Percentiles rank a stretch among this genome's conserved stretches.
These are phyloP conservation scores for Malthinus seriepunctatus DNA, from an alignment of 2,888 invertebrate species.

Conservation along the genomic window DNA sequence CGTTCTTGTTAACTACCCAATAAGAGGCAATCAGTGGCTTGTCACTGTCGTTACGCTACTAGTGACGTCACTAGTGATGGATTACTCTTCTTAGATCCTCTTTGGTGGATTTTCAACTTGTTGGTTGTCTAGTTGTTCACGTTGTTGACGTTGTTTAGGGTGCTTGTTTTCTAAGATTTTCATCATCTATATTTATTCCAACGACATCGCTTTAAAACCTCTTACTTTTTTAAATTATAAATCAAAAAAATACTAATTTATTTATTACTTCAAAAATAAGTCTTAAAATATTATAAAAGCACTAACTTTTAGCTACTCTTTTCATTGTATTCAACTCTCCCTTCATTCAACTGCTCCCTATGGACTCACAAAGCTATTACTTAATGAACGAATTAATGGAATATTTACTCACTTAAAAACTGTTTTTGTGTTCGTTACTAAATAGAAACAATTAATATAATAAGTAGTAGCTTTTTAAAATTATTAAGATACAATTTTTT, in stretches of 20 bases:
- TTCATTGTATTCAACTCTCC: constrained; percentile 26
- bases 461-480: constrained; percentile 1
- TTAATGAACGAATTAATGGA: constrained; percentile 33
- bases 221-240: too few relatives aligned
- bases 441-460: constrained; percentile 4
- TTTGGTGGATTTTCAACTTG: constrained; percentile 50
- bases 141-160: constrained; percentile 37
- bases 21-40: constrained; percentile 60
- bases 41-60: constrained; percentile 54
- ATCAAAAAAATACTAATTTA: too few relatives aligned
- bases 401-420: constrained; percentile 28
- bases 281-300: constrained; percentile 17
- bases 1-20: constrained; percentile 55
- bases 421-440: constrained; percentile 24
- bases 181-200: constrained; percentile 27
- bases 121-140: constrained; percentile 47
- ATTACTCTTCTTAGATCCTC: constrained; percentile 50
- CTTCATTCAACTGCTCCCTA: constrained; percentile 26
- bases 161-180: constrained; percentile 31
- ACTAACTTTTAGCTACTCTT: constrained; percentile 17
- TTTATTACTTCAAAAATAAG: neutral
- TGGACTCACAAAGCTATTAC: constrained; percentile 31
- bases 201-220: neutral
- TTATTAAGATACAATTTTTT: neutral
- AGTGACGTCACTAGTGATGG: constrained; percentile 52